These are phyloP conservation scores for Baronia brevicornis DNA, from an alignment of 2,888 invertebrate species.

Conservation along the genomic window DNA sequence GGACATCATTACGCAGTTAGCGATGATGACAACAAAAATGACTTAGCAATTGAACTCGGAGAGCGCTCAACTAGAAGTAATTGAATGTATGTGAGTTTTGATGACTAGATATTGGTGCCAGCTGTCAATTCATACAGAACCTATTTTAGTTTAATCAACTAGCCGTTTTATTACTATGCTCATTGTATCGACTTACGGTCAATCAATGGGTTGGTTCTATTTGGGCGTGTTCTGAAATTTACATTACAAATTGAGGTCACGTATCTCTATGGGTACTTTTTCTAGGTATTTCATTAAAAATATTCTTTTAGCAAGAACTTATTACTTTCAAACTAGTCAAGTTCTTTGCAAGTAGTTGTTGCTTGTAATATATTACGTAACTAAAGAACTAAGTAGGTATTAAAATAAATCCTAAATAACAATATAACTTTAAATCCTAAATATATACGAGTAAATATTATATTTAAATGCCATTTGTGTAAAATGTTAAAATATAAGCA, in stretches of 20 bases:
- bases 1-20: conserved; percentile 32
- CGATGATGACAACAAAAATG: conserved; percentile 40
- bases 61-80: conserved; percentile 63
- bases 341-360: no score
- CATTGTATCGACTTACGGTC: conserved; percentile 12
- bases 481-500: no score
- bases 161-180: conserved; percentile 12
- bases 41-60: conserved; percentile 57
- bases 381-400: no score
- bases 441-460: no score
- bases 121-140: conserved; percentile 35
- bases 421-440: no score
- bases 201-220: conserved; percentile 9
- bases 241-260: conserved; percentile 12
- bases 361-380: no score
- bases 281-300: conserved; percentile 1
- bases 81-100: conserved; percentile 44
- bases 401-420: no score
- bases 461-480: no score
- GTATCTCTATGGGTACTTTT: conserved; percentile 2
- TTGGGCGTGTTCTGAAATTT: conserved; percentile 14
- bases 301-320: not conserved
- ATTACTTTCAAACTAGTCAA: no score
- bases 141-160: conserved; percentile 30
- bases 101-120: conserved; percentile 40